A percentile compares a stretch with the other conserved stretches of the same genome.
Conservation (phyloP, 1,140 invertebrate genomes). For the Calliopsis andreniformis region DNA sequence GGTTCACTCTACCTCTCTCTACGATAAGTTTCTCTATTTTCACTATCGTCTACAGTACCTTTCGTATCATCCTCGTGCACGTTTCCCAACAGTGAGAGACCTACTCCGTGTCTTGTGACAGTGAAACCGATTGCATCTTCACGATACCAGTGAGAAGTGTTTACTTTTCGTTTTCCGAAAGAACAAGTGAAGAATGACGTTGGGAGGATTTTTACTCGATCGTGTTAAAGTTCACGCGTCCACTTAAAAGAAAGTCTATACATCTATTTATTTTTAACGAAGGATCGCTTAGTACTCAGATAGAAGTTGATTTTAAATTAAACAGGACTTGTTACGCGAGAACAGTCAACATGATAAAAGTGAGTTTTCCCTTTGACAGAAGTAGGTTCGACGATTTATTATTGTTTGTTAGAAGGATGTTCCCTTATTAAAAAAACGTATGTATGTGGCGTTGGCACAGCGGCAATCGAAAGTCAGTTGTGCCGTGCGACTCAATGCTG, state of each 20-base stretch:
- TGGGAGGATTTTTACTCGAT: neutral
- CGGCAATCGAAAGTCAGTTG: constrained; percentile 42
- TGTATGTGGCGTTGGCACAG: neutral
- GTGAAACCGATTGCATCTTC: constrained; percentile 34
- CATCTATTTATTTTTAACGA: too few species aligned
- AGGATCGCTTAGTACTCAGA: neutral
- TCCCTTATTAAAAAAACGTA: neutral
- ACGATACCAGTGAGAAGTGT: constrained; percentile 53
- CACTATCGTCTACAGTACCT: neutral
- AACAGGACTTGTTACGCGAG: too few species aligned
- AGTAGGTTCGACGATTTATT: too few species aligned
- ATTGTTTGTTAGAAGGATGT: neutral
- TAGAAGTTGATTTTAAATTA: neutral
- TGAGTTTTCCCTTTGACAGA: too few species aligned
- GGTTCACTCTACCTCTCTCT: constrained; percentile 47
- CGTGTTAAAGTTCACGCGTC: neutral
- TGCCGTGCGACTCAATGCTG: constrained; percentile 42
- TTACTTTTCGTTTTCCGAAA: neutral
- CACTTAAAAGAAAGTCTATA: neutral
- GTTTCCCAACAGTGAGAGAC: neutral
- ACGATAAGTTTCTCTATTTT: constrained; percentile 25
- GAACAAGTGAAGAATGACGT: neutral
- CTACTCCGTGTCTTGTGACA: constrained; percentile 46
- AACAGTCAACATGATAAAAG: too few species aligned
- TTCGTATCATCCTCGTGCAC: neutral